A percentile compares a stretch with the other conserved stretches of the same genome.
Conservation (phyloP, 2,888 invertebrate genomes). For the Campoplex capitator region DNA sequence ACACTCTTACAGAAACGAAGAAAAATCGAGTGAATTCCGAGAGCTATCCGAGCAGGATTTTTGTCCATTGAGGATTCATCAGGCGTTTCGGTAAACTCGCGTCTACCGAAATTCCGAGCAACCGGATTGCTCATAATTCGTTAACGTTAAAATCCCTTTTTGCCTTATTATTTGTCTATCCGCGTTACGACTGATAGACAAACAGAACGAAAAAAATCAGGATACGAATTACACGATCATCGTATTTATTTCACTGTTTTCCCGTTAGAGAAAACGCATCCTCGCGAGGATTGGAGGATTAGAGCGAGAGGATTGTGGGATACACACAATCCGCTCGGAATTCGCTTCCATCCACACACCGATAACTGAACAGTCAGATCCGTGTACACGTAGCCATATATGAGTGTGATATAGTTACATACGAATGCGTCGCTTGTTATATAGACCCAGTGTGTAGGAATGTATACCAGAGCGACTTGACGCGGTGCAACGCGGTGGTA, state of each 20-base stretch:
- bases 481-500: slow-evolving; percentile 64
- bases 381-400: background rate
- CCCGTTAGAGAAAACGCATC: background rate
- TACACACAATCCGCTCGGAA: slow-evolving; percentile 18
- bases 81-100: background rate
- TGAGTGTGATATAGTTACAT: background rate
- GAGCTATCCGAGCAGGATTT: background rate
- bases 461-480: slow-evolving; percentile 60
- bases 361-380: background rate
- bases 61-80: background rate
- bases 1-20: background rate
- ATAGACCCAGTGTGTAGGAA: slow-evolving; percentile 17
- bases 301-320: background rate
- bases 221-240: background rate
- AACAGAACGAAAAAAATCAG: background rate
- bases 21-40: background rate
- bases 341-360: background rate
- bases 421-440: background rate
- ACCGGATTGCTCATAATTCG: background rate
- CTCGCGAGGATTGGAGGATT: background rate
- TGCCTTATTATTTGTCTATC: background rate
- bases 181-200: background rate
- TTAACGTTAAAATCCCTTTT: background rate
- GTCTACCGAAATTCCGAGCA: background rate
- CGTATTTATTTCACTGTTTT: background rate